Evolutionary conservation across 92 coral and sea anemone genomes (phyloP).

Genomic region (Epizoanthus ramosus): DNA sequence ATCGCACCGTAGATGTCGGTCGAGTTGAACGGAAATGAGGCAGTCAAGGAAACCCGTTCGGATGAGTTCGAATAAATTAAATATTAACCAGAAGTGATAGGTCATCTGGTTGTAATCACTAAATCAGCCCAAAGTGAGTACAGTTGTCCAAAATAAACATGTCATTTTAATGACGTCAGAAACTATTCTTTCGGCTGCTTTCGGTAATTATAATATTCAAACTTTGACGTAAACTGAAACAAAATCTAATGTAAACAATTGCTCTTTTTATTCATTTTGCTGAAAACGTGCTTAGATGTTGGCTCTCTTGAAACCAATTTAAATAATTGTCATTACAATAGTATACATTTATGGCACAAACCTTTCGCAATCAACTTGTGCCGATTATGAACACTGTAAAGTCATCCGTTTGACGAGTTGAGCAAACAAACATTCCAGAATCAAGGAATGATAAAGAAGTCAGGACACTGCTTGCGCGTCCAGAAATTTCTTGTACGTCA

Average conservation of each 20-base stretch:
- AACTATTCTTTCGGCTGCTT: neutral
- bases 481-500: too few relatives aligned
- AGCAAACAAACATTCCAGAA: too few relatives aligned
- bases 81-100: constrained; percentile 62
- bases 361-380: too few relatives aligned
- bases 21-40: constrained; percentile 21
- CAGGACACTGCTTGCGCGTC: too few relatives aligned
- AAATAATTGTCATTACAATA: too few relatives aligned
- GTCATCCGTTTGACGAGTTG: too few relatives aligned
- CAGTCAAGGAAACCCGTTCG: constrained; percentile 18
- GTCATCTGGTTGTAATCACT: constrained; percentile 37
- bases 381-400: too few relatives aligned
- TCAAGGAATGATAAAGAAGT: too few relatives aligned
- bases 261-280: too few relatives aligned
- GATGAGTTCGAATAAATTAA: constrained; percentile 83
- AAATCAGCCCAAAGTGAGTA: neutral
- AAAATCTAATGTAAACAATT: neutral
- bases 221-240: neutral
- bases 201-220: neutral
- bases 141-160: constrained; percentile 36
- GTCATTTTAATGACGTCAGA: constrained; percentile 56
- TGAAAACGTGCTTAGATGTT: too few relatives aligned
- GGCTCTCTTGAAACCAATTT: too few relatives aligned
- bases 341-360: too few relatives aligned
- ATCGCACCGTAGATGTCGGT: neutral